phyloP scores from a whole-genome alignment of 2,113 vertebrate genomes.

The Raja brachyura region DNA sequence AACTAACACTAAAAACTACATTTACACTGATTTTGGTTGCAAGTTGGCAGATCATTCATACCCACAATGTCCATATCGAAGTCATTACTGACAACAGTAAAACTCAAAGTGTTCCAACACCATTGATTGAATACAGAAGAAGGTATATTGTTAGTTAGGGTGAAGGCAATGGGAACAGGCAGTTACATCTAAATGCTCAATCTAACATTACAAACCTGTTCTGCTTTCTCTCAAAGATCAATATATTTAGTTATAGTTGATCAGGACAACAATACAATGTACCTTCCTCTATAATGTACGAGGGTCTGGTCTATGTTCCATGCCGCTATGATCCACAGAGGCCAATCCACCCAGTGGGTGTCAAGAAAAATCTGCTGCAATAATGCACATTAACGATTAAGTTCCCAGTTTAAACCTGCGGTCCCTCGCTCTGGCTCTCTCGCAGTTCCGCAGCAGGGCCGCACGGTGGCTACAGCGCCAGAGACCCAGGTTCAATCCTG shows the following conservation, averaged over 20 bases:
- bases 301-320: not conserved
- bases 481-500: too few species aligned
- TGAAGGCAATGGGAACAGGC: not conserved
- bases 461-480: too few species aligned
- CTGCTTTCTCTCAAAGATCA: not conserved
- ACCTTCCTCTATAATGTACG: not conserved
- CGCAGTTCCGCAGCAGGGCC: too few species aligned
- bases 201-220: not conserved
- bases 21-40: too few species aligned
- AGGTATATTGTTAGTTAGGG: not conserved
- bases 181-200: not conserved
- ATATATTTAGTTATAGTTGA: not conserved
- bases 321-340: not conserved
- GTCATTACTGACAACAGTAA: too few species aligned
- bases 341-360: not conserved
- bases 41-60: too few species aligned
- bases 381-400: not conserved
- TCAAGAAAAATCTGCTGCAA: not conserved
- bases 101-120: not conserved
- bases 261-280: not conserved
- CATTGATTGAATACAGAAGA: not conserved
- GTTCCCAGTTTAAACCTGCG: too few species aligned
- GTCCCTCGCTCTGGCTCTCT: too few species aligned
- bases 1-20: too few species aligned
- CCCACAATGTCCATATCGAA: too few species aligned